These are phyloP conservation scores for Sapajus apella DNA, from an alignment of 2,113 vertebrate genomes.

Conservation along the genomic window DNA sequence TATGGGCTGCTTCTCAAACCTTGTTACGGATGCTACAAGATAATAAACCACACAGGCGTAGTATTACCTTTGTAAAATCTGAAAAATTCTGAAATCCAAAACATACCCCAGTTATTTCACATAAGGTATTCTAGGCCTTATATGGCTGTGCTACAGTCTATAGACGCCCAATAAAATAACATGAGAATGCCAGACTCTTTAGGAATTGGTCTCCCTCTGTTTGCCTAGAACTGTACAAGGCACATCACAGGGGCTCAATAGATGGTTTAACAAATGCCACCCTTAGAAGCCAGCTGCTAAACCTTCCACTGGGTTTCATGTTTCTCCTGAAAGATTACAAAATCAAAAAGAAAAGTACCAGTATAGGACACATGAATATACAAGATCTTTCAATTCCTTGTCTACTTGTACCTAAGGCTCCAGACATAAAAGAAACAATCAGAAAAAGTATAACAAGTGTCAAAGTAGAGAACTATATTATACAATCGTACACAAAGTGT, in stretches of 20 bases:
- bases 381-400: not conserved
- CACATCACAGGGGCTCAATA: not conserved
- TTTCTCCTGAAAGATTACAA: not conserved
- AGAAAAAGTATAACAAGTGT: not conserved
- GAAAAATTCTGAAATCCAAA: not conserved
- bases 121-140: not conserved
- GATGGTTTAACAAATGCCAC: not conserved
- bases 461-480: not conserved
- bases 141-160: not conserved
- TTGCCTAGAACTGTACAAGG: not conserved
- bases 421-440: not conserved
- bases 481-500: not conserved
- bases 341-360: not conserved
- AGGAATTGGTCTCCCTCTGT: not conserved
- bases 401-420: not conserved
- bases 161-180: not conserved
- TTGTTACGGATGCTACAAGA: not conserved
- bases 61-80: not conserved
- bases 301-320: not conserved
- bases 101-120: not conserved
- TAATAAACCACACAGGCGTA: not conserved
- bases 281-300: not conserved
- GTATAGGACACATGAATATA: not conserved
- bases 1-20: not conserved
- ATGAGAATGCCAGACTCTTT: not conserved